A percentile compares a stretch with the other conserved stretches of the same genome.
Conservation (phyloP, 2,113 vertebrate species). For the Bos indicus region DNA sequence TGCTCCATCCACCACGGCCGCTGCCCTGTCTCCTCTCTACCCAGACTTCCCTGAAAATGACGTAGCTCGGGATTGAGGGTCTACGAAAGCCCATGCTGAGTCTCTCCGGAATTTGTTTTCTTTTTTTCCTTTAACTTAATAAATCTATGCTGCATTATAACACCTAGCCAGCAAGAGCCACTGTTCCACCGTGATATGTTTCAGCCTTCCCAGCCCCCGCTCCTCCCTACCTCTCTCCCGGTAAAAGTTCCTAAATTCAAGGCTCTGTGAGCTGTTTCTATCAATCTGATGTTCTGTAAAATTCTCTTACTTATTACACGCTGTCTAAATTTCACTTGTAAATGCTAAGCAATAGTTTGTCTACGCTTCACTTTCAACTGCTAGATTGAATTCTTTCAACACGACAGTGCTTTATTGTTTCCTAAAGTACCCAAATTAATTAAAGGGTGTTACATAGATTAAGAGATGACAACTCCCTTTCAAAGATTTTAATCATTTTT, state of each 20-base stretch:
- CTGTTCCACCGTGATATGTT: neutral
- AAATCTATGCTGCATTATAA: neutral
- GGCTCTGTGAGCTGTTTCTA: neutral
- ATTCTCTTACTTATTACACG: neutral
- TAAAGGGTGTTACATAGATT: neutral
- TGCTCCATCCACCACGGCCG: neutral
- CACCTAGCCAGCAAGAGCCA: neutral
- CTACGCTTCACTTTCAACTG: neutral
- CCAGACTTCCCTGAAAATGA: neutral
- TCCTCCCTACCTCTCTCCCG: too few relatives aligned
- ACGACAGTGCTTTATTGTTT: neutral
- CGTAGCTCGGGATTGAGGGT: neutral
- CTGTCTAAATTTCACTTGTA: slow-evolving; percentile 18
- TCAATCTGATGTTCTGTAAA: neutral
- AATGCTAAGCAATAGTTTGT: neutral
- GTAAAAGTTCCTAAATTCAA: neutral
- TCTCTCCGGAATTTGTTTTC: neutral
- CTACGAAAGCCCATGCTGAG: neutral
- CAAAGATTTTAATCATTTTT: neutral
- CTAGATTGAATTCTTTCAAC: neutral
- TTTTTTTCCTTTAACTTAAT: neutral
- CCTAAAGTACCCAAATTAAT: neutral
- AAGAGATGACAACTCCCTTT: neutral
- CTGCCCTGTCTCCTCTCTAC: neutral
- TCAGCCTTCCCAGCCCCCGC: neutral